Evolutionary conservation across 2,888 invertebrate genomes (phyloP).

Genomic region (Amphipyra berbera): DNA sequence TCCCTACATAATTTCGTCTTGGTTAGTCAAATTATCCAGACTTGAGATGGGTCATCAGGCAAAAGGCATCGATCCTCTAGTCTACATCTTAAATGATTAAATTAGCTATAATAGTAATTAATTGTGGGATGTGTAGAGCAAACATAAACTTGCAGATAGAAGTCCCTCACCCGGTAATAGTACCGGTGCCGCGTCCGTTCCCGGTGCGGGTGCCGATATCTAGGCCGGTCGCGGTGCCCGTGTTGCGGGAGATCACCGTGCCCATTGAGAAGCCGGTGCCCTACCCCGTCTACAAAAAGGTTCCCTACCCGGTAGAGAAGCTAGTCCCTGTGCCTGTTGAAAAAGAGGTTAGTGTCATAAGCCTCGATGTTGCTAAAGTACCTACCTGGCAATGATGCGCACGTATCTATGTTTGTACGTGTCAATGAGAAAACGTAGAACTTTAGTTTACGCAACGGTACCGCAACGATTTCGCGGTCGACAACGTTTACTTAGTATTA

Average conservation of each 20-base stretch:
- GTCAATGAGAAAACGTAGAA: constrained; percentile 33
- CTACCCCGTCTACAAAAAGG: constrained; percentile 92
- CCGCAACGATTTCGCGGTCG: constrained; percentile 27
- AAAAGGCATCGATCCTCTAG: background rate
- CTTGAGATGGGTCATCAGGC: background rate
- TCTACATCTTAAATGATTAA: constrained; percentile 9
- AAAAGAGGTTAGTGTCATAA: constrained; percentile 90
- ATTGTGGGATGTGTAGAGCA: constrained; percentile 54
- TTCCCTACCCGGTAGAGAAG: constrained; percentile 93
- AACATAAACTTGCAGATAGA: constrained; percentile 90
- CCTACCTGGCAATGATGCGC: constrained; percentile 17
- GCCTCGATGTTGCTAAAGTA: constrained; percentile 11
- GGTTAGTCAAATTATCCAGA: no score
- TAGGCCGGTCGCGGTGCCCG: constrained; percentile 92
- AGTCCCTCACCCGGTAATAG: constrained; percentile 93
- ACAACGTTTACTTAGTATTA: constrained; percentile 34
- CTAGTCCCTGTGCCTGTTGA: constrained; percentile 93
- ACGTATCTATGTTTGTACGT: constrained; percentile 47
- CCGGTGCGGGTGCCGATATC: constrained; percentile 93
- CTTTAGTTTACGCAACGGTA: constrained; percentile 47
- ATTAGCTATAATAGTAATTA: constrained; percentile 31
- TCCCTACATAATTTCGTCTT: no score
- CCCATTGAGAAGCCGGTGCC: constrained; percentile 91
- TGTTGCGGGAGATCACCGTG: constrained; percentile 90
- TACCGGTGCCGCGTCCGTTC: constrained; percentile 93